Evolutionary conservation across 2,888 invertebrate species (phyloP), one percentile per base, ranked within the genome.

Genomic region (Sphinx pinastri): DNA sequence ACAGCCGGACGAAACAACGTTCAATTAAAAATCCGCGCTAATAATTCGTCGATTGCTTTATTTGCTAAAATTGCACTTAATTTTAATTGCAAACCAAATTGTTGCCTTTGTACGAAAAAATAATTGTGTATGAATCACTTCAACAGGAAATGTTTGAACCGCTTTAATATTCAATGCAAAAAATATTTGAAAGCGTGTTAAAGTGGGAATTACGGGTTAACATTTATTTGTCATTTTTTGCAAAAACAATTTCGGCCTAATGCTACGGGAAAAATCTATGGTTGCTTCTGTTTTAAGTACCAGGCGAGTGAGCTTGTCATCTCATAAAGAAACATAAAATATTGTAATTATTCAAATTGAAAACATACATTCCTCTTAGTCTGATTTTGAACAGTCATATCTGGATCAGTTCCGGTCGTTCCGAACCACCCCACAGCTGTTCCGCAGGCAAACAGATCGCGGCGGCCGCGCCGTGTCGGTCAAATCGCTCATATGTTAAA

Each of bases 401-500:
- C 19, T 63, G 63, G 63, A 7, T 12, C 12, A 45, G 7, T 49
- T 19, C 6, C 31, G 13, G 38, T 59, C 11, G 13, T 19, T 12
- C 63, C 47, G 19, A 49, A 16, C 49, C 19, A n/a, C 19, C 59
- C 51, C 59, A n/a, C 51, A 60, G 59, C 13, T 60, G 51, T 68
- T 68, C 16, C 16, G 7, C 38, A 4, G 19, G 31, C 51, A 55
- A 10, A 10, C 55, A 16, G 71, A 70, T 73, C 70, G 71, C 68
- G 73, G 75, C 76, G 81, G 77, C 77, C 74, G 57, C 86, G 86
- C 81, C 70, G 76, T 83, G 90, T 82, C 87, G 86, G 76, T 72
- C 68, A 76, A 74, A 71, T 81, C 88, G 93, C 89, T 88, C 91
- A 93, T 93, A 93, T 93, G 93, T 93, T 93, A 83, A 84, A 88